Percentiles rank a stretch among this genome's conserved stretches.
Conservation (phyloP, 2,113 vertebrate species). For the Atrichornis clamosus region DNA sequence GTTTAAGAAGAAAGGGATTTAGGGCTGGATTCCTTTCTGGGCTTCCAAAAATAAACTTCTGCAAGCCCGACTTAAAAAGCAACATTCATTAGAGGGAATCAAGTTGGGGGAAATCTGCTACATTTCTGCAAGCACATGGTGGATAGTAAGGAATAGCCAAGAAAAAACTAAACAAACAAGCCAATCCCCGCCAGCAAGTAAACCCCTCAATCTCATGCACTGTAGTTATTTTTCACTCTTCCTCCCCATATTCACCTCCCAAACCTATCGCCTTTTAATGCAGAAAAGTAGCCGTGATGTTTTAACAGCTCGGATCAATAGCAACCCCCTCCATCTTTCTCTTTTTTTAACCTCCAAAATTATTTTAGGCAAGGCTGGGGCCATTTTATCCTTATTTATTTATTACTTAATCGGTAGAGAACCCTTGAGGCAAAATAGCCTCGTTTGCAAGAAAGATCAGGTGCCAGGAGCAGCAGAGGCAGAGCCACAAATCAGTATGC, state of each 20-base stretch:
- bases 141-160: background rate
- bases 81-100: background rate
- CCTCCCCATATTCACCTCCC: background rate
- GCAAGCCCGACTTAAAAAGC: background rate
- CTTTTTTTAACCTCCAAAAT: slow-evolving; percentile 49
- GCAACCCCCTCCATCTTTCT: background rate
- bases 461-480: slow-evolving; percentile 6
- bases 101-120: background rate
- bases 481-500: slow-evolving; percentile 51
- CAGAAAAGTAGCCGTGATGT: background rate
- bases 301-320: slow-evolving; percentile 35
- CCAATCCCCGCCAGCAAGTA: background rate
- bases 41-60: slow-evolving; percentile 71
- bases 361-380: slow-evolving; percentile 41
- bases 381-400: slow-evolving; percentile 50
- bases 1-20: slow-evolving; percentile 51
- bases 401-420: slow-evolving; percentile 51
- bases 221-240: background rate
- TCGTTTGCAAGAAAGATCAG: slow-evolving; percentile 59
- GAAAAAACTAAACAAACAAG: background rate
- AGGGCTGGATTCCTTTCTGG: slow-evolving; percentile 64
- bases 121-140: background rate
- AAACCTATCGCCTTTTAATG: background rate
- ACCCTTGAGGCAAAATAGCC: slow-evolving; percentile 40
- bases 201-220: background rate